Evolutionary conservation across 2,113 vertebrate species (phyloP).

Genomic region (Sander lucioperca): DNA sequence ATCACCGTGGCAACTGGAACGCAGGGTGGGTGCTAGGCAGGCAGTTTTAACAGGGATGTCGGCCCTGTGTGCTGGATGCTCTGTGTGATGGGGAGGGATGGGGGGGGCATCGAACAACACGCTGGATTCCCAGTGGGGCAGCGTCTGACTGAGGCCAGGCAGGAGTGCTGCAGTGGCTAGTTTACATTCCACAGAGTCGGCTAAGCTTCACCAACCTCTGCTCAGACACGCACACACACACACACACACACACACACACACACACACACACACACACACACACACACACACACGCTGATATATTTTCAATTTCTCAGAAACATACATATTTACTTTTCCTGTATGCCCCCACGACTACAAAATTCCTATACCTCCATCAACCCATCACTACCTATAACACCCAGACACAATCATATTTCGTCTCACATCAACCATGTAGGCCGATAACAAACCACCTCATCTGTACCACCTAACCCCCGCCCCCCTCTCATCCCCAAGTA

Average conservation of each 20-base stretch:
- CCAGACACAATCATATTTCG: slow-evolving; percentile 13
- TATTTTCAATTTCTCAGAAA: slow-evolving; percentile 34
- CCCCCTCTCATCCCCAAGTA: slow-evolving; percentile 31
- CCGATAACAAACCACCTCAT: slow-evolving; percentile 50
- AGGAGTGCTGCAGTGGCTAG: slow-evolving; percentile 75
- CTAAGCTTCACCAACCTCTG: slow-evolving; percentile 65
- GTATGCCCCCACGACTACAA: background rate
- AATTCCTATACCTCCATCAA: slow-evolving; percentile 1
- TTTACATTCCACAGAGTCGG: slow-evolving; percentile 77
- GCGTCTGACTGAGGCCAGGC: slow-evolving; percentile 54
- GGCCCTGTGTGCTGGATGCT: slow-evolving; percentile 14
- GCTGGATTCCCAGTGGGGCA: slow-evolving; percentile 41
- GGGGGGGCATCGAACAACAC: background rate
- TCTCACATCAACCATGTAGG: slow-evolving; percentile 27
- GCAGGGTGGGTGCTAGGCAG: slow-evolving; percentile 26
- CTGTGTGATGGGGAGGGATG: background rate
- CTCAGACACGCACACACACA: slow-evolving; percentile 29
- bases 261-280: slow-evolving; percentile 22
- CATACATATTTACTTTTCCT: slow-evolving; percentile 24
- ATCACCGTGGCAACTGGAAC: slow-evolving; percentile 45
- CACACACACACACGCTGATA: background rate
- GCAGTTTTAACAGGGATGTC: background rate
- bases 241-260: slow-evolving; percentile 11
- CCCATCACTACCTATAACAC: background rate
- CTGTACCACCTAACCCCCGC: slow-evolving; percentile 17